phyloP scores from a whole-genome alignment of 2,888 invertebrate species.

The Serrognathus titanus region DNA sequence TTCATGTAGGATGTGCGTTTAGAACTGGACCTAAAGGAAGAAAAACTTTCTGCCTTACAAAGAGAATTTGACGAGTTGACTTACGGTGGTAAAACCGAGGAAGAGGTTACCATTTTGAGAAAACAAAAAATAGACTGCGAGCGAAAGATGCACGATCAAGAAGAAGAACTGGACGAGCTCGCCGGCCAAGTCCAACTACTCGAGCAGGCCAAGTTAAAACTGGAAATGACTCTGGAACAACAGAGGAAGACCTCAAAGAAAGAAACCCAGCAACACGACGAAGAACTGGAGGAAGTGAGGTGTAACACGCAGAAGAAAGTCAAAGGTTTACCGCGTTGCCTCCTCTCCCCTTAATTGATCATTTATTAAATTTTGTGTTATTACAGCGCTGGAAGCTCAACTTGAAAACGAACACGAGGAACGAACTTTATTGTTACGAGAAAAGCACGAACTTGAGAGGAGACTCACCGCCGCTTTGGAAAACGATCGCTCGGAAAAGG shows the following conservation, averaged over 20 bases:
- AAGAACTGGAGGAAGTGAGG: constrained; percentile 89
- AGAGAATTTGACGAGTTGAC: constrained; percentile 85
- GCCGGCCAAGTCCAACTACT: constrained; percentile 76
- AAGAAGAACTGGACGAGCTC: constrained; percentile 94
- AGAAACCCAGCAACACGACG: constrained; percentile 86
- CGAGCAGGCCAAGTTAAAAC: constrained; percentile 86
- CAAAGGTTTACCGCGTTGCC: constrained; percentile 68
- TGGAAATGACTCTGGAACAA: constrained; percentile 93
- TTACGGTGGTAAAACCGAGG: constrained; percentile 75
- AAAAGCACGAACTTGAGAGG: constrained; percentile 88
- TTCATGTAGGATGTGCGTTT: constrained; percentile 70
- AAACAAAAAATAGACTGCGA: constrained; percentile 86
- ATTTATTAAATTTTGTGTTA: constrained; percentile 15
- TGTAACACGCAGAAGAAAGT: constrained; percentile 90
- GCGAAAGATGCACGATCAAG: constrained; percentile 78
- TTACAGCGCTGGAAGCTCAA: constrained; percentile 81
- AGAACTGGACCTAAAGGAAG: constrained; percentile 86
- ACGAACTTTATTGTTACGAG: constrained; percentile 77
- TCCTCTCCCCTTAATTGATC: neutral
- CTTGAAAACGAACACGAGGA: constrained; percentile 92
- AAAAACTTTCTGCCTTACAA: constrained; percentile 73
- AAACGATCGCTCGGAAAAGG: constrained; percentile 67
- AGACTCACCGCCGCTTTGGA: constrained; percentile 77
- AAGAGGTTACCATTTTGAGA: constrained; percentile 78
- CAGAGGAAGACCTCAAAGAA: constrained; percentile 86